A percentile compares a stretch with the other conserved stretches of the same genome.
Evolutionary conservation across 2,797 vertebrate genomes (phyloP).

Genomic region (Myotis myotis): DNA sequence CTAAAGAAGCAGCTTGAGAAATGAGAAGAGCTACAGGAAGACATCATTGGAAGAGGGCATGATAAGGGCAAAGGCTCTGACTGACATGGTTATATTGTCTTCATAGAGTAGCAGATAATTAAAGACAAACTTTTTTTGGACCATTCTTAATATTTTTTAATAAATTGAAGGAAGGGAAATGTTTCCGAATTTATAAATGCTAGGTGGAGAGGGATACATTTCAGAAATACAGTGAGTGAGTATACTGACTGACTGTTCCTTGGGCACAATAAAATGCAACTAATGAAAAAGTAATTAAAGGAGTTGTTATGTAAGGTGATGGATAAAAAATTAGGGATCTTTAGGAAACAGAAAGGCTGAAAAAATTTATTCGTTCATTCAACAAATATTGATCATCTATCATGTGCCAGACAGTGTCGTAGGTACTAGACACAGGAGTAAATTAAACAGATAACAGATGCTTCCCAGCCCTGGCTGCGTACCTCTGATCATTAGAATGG

Average conservation of each 20-base stretch:
- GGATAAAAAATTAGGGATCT: background rate
- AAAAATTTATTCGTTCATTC: background rate
- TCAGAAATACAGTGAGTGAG: background rate
- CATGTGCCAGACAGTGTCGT: background rate
- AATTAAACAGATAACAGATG: background rate
- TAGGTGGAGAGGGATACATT: background rate
- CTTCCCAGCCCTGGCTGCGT: background rate
- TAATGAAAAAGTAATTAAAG: background rate
- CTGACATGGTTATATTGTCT: background rate
- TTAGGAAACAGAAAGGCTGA: constrained; percentile 25
- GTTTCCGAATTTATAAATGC: background rate
- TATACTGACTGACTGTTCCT: background rate
- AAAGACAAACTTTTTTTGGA: background rate
- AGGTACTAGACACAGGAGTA: background rate
- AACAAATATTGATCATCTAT: background rate
- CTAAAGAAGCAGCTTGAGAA: background rate
- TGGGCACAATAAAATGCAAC: background rate
- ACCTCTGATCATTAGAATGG: background rate
- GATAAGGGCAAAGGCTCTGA: background rate
- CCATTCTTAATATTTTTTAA: background rate
- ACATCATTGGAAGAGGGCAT: background rate
- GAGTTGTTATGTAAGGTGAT: background rate
- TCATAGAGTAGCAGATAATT: background rate
- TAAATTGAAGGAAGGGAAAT: background rate
- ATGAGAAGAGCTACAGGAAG: background rate